Evolutionary conservation across 2,113 vertebrate species (phyloP).

Genomic region (Podarcis cretensis): DNA sequence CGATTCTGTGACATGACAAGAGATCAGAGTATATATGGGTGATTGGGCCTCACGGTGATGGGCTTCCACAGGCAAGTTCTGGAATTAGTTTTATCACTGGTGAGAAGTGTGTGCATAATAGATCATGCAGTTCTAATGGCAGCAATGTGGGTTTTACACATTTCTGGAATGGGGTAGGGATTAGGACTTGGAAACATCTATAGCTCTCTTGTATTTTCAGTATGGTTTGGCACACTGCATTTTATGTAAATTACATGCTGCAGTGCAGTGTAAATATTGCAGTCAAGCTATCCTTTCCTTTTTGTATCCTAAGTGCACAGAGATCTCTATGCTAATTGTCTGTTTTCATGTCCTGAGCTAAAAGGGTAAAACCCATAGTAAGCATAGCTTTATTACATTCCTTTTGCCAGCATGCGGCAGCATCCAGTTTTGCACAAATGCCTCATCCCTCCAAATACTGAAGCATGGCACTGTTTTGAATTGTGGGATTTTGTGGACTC

Average conservation of each 20-base stretch:
- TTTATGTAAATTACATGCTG: conserved; percentile 26
- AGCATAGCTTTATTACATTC: conserved; percentile 1
- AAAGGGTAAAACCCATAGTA: conserved; percentile 50
- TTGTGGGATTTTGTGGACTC: background rate
- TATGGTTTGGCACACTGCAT: conserved; percentile 2
- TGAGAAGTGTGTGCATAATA: conserved; percentile 12
- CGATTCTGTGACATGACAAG: conserved; percentile 42
- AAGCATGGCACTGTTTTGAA: background rate
- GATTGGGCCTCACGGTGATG: background rate
- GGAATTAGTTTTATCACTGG: background rate
- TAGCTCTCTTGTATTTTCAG: background rate
- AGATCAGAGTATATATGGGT: conserved; percentile 3
- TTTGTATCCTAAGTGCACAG: conserved; percentile 49
- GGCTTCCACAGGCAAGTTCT: background rate
- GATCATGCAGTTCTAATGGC: accelerated
- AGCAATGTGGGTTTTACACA: background rate
- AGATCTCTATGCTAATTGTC: conserved; percentile 40
- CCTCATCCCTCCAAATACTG: conserved; percentile 29
- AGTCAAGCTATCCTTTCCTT: conserved; percentile 41
- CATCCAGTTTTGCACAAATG: conserved; percentile 52
- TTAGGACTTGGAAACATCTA: background rate
- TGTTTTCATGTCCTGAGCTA: conserved; percentile 2
- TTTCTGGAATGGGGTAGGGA: background rate
- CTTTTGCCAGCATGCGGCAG: too few relatives aligned
- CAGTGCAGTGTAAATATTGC: conserved; percentile 25